Evolutionary conservation across 1,140 invertebrate species (phyloP).

Genomic region (Ceratosolen solmsi): DNA sequence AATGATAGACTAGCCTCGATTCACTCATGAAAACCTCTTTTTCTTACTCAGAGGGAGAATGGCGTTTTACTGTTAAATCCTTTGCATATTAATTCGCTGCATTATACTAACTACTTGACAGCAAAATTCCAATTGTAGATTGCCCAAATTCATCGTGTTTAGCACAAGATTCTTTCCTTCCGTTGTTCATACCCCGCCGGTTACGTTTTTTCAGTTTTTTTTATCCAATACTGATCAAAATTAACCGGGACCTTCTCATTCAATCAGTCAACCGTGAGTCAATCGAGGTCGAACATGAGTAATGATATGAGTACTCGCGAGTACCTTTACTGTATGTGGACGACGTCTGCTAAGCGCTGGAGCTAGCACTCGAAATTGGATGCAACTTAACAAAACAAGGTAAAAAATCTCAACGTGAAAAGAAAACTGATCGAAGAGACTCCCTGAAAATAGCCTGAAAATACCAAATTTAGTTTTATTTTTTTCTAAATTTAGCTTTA

Average conservation of each 20-base stretch:
- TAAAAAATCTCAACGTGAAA: no score
- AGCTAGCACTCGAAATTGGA: no score
- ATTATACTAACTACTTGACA: neutral
- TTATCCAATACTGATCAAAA: neutral
- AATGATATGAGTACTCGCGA: no score
- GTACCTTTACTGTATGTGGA: neutral
- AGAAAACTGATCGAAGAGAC: no score
- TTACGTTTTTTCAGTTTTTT: slow-evolving; percentile 7
- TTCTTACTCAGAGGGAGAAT: neutral
- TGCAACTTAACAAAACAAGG: no score
- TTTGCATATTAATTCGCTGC: neutral
- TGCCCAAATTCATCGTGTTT: slow-evolving; percentile 1
- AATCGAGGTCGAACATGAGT: neutral
- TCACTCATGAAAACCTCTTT: neutral
- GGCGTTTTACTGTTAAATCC: slow-evolving; percentile 18
- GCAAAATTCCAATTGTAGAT: slow-evolving; percentile 36
- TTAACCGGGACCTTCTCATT: neutral
- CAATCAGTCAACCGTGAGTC: neutral
- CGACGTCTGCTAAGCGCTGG: neutral
- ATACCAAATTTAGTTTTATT: no score
- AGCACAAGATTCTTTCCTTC: no score
- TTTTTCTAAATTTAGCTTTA: no score
- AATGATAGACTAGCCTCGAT: neutral
- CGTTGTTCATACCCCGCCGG: neutral
- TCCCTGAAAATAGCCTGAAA: no score